Percentiles rank a stretch among this genome's conserved stretches.
Conservation (phyloP, 2,113 vertebrate genomes). For the Noturus placidus region DNA sequence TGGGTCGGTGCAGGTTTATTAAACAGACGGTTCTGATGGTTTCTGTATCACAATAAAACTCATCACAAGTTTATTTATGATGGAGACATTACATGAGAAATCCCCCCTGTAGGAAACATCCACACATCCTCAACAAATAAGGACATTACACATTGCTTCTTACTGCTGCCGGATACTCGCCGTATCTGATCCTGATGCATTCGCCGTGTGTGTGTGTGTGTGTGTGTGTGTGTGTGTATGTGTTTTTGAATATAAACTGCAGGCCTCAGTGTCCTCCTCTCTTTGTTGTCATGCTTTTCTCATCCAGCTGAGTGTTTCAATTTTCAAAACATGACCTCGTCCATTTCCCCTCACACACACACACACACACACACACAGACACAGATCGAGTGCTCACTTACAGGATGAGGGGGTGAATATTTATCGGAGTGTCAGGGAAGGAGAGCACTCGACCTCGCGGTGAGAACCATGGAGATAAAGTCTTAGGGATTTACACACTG, state of each 20-base stretch:
- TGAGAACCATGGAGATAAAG: background rate
- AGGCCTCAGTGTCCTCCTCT: conserved; percentile 4
- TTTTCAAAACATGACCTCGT: conserved; percentile 6
- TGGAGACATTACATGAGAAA: background rate
- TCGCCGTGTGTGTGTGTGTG: too few species aligned
- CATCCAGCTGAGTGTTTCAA: conserved; percentile 7
- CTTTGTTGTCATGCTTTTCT: background rate
- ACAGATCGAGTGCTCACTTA: background rate
- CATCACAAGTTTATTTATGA: background rate
- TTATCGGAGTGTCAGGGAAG: background rate
- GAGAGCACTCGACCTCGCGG: background rate
- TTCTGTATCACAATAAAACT: background rate
- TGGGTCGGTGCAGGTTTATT: conserved; percentile 2
- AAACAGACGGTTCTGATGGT: background rate
- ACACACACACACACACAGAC: background rate
- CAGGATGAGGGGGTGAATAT: background rate
- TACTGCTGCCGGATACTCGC: background rate
- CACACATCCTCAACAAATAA: too few species aligned
- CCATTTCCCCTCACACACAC: background rate
- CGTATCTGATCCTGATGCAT: background rate
- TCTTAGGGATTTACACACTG: background rate
- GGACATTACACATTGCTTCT: background rate
- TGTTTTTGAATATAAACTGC: background rate
- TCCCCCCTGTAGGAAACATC: background rate
- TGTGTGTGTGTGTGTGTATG: background rate